Base-by-base conservation (phyloP, 2,797 vertebrate species). In the Hoplostethus atlanticus region DNA sequence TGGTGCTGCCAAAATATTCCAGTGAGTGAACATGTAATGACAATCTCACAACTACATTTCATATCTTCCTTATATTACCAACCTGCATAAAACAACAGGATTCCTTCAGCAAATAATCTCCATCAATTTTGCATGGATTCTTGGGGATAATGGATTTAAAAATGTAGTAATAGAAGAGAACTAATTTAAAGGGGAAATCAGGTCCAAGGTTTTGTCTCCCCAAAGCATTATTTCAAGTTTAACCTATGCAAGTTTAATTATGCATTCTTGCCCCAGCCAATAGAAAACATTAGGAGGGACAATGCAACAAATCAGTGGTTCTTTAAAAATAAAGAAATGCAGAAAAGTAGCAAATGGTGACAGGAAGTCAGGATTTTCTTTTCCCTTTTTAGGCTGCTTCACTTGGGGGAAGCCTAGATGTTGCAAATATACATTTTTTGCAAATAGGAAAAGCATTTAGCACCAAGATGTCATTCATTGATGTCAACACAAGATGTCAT, bases 141-240 rank as follows among this genome's bases (percentile, higher is more conserved):
- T 8, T 11, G 47, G 67, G 68, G 56, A 60, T 55, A 66, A 52
- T 2, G n/a, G 64, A 76, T 79, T 83, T 68, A 76, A 84, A 81
- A 77, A 83, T 81, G 83, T 65, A 76, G 76, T 46, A 77, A 67
- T 12, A 76, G 68, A 75, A 76, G 77, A 70, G 54, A 79, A 70
- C 68, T 34, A 17, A 36, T 60, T 68, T 64, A 34, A 73, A 63
- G 71, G 11, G 5, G 55, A 28, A 79, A 42, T 12, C 31, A 9
- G 25, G 8, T 5, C 21, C 15, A 6, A 50, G 78, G 48, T 52
- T 77, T 79, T 42, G 50, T 64, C 52, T 55, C 25, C 52, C 51
- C 11, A 1, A 46, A 70, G 63, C 10, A 67, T 76, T 65, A 28
- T 79, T 85, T 85, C 46, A 82, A 77, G 66, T 28, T 8, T 11